phyloP scores from a whole-genome alignment of 2,113 vertebrate species.

The Micromys minutus region DNA sequence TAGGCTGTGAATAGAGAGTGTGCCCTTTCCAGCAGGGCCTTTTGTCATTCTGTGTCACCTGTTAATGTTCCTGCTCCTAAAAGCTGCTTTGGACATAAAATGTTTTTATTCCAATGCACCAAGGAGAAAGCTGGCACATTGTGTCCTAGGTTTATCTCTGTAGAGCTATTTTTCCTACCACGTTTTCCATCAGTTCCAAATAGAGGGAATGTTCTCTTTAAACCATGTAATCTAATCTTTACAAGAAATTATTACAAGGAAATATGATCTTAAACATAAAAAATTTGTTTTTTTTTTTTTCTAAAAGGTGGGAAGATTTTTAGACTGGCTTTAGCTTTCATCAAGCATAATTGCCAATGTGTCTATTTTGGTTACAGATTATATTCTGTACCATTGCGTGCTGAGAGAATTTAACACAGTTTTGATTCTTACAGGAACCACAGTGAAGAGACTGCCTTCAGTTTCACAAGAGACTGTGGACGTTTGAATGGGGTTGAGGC shows the following conservation, averaged over 20 bases:
- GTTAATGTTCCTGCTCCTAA: not conserved
- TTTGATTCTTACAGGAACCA: not conserved
- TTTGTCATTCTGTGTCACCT: not conserved
- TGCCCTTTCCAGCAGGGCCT: not conserved
- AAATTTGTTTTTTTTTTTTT: not conserved
- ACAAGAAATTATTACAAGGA: not conserved
- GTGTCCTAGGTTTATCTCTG: not conserved
- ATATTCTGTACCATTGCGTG: not conserved
- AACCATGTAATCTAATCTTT: not conserved
- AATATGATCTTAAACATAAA: not conserved
- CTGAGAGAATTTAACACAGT: not conserved
- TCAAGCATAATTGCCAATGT: constrained; percentile 10
- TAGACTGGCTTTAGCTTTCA: not conserved
- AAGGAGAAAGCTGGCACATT: not conserved
- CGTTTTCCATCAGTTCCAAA: not conserved
- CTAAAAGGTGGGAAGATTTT: not conserved
- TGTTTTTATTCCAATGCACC: not conserved
- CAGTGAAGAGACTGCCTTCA: not conserved
- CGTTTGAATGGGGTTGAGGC: not conserved
- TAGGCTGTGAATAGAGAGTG: rapidly evolving
- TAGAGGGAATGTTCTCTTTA: not conserved
- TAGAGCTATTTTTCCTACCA: not conserved
- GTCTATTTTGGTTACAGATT: not conserved
- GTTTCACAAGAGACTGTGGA: not conserved
- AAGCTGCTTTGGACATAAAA: not conserved